Percentiles rank a stretch among this genome's conserved stretches.
Evolutionary conservation across 2,888 invertebrate genomes (phyloP).

Genomic region (Drosophila anomalata): DNA sequence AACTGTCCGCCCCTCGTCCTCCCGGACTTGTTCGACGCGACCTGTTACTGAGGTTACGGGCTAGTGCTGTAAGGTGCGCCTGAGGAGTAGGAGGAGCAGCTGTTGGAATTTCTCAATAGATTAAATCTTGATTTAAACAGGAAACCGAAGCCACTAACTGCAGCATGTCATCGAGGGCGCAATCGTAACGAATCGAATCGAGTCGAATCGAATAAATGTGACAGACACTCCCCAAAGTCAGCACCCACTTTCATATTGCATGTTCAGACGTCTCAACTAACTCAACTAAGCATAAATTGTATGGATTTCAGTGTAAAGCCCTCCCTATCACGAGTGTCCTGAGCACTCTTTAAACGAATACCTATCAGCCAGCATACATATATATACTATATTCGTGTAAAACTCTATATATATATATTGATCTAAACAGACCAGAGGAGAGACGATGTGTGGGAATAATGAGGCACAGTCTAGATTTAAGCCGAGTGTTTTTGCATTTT

Average conservation of each 20-base stretch:
- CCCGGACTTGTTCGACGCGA: constrained; percentile 84
- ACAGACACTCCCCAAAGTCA: constrained; percentile 9
- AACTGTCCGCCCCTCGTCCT: constrained; percentile 84
- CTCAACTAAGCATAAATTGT: constrained; percentile 61
- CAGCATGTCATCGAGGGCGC: constrained; percentile 43
- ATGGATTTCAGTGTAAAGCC: constrained; percentile 77
- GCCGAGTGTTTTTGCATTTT: constrained; percentile 74
- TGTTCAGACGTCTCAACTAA: constrained; percentile 47
- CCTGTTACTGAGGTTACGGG: constrained; percentile 83
- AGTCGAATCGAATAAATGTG: constrained; percentile 12
- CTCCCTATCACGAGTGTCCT: constrained; percentile 58
- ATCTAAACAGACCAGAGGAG: constrained; percentile 16
- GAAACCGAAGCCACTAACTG: constrained; percentile 50
- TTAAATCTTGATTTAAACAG: constrained; percentile 30
- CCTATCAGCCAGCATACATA: constrained; percentile 40
- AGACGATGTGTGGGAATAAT: constrained; percentile 14
- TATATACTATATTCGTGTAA: constrained; percentile 43
- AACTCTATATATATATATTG: constrained; percentile 25
- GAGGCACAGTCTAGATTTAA: constrained; percentile 61
- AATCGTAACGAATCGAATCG: not conserved
- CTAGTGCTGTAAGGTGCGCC: constrained; percentile 67
- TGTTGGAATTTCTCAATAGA: constrained; percentile 16
- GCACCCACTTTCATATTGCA: constrained; percentile 16
- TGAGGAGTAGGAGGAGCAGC: constrained; percentile 5
- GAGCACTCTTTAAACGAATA: constrained; percentile 44